Evolutionary conservation across 2,888 invertebrate species (phyloP), one percentile per base, ranked within the genome.

Genomic region (Phengaris alcon): DNA sequence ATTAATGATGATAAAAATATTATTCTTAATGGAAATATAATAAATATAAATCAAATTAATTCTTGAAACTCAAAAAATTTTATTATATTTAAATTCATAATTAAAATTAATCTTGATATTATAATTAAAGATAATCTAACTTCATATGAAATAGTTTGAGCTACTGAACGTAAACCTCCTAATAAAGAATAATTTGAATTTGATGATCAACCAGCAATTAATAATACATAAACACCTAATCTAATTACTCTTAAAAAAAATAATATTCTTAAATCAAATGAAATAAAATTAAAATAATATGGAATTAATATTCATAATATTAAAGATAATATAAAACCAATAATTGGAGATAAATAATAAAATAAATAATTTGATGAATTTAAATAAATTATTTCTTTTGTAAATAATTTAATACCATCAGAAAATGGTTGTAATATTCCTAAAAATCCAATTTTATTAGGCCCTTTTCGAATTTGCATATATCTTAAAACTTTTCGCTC

Each of bases 71-170:
- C 72, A 79, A 74, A 84, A 93, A 94, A 94, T 79, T 83, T 86
- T 75, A 90, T 69, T 84, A 95, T 87, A 93, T 93, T 94, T 90
- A 94, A 95, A 75, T 90, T 87, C 72, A 93, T 91, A 89, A 94
- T 87, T 87, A 95, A 86, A 88, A 95, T 84, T 85, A 95, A 84
- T 86, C 94, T 90, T 77, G 93, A 94, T 84, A 95, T 85, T 86
- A 96, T 90, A 93, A 96, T 94, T 84, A 96, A 94, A 84, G 94
- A 87, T 84, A 96, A 94, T 15, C 95, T 95, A 57, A 96, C 95
- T 87, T 96, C 96, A 95, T 96, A 96, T 84, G 96, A 96, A 95
- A 96, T 95, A 76, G 95, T 95, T 88, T 96, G 96, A 87, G 96
- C 95, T 0, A 96, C 94, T 0, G 95, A 93, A 0, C 96, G 96